Conservation (phyloP, 2,888 invertebrate species). For the Amorpha juglandis region DNA sequence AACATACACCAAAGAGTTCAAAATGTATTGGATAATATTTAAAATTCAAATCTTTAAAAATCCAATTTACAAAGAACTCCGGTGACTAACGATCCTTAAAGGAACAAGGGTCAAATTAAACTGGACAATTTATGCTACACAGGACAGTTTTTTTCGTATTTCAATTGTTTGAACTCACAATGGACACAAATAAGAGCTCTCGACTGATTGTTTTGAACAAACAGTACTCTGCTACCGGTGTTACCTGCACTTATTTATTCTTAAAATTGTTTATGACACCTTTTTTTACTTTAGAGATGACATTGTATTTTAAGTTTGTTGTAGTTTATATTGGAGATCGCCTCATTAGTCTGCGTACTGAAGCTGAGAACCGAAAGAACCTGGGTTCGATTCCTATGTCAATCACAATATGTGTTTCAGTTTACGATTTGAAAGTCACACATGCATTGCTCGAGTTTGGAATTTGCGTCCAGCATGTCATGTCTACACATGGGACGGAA, state of each 20-base stretch:
- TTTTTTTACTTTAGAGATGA: not conserved
- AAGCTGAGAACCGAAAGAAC: too few species aligned
- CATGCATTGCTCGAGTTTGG: too few species aligned
- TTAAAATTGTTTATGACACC: slow-evolving; percentile 20
- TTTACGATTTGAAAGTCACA: too few species aligned
- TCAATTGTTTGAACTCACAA: slow-evolving; percentile 53
- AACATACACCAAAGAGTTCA: slow-evolving; percentile 10
- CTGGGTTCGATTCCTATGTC: too few species aligned
- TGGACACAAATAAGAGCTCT: slow-evolving; percentile 42
- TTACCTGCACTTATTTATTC: slow-evolving; percentile 34
- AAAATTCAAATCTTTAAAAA: not conserved
- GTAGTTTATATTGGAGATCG: too few species aligned
- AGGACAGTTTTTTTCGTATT: slow-evolving; percentile 38
- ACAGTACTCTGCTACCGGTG: slow-evolving; percentile 51
- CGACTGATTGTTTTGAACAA: slow-evolving; percentile 53
- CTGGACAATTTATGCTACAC: slow-evolving; percentile 44
- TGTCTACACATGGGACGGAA: too few species aligned
- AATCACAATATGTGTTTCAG: too few species aligned
- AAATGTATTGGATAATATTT: slow-evolving; percentile 11
- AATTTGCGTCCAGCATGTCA: too few species aligned
- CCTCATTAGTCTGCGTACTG: too few species aligned
- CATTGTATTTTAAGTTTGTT: too few species aligned
- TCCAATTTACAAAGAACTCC: slow-evolving; percentile 30
- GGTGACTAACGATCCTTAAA: slow-evolving; percentile 4
- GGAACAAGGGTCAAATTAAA: slow-evolving; percentile 28